phyloP scores from a whole-genome alignment of 2,888 invertebrate species.

The Drosophila demipolita region DNA sequence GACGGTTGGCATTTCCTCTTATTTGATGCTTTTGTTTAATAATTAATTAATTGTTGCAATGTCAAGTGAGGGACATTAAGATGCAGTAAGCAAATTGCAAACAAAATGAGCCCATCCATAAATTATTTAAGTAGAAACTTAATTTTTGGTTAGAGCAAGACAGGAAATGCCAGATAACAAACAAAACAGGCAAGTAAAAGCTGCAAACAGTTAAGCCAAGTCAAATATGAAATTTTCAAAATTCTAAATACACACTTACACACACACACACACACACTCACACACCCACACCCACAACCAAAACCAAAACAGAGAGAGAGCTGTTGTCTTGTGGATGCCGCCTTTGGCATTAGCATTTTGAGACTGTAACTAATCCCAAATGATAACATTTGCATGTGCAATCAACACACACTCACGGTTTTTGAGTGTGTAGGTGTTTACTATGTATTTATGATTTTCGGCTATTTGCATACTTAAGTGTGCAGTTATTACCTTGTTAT shows the following conservation, averaged over 20 bases:
- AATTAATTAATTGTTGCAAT: slow-evolving; percentile 61
- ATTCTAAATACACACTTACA: slow-evolving; percentile 3
- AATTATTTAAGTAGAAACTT: slow-evolving; percentile 69
- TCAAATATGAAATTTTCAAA: slow-evolving; percentile 22
- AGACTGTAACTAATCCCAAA: slow-evolving; percentile 81
- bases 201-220: slow-evolving; percentile 38
- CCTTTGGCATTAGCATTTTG: slow-evolving; percentile 61
- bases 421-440: slow-evolving; percentile 46
- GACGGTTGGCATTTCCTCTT: slow-evolving; percentile 10
- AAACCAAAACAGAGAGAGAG: slow-evolving; percentile 9
- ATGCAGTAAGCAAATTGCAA: slow-evolving; percentile 29
- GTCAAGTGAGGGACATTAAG: slow-evolving; percentile 23
- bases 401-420: slow-evolving; percentile 28
- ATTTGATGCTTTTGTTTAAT: slow-evolving; percentile 42
- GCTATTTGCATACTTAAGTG: slow-evolving; percentile 83
- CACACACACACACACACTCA: slow-evolving; percentile 8
- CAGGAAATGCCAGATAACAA: slow-evolving; percentile 51
- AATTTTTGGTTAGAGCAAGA: slow-evolving; percentile 55
- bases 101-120: slow-evolving; percentile 57
- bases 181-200: slow-evolving; percentile 3
- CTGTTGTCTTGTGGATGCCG: slow-evolving; percentile 43
- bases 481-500: slow-evolving; percentile 82
- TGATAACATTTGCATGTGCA: slow-evolving; percentile 80
- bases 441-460: slow-evolving; percentile 64
- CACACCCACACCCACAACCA: not conserved